Evolutionary conservation across 2,797 vertebrate species (phyloP).

Genomic region (Peromyscus aztecus): DNA sequence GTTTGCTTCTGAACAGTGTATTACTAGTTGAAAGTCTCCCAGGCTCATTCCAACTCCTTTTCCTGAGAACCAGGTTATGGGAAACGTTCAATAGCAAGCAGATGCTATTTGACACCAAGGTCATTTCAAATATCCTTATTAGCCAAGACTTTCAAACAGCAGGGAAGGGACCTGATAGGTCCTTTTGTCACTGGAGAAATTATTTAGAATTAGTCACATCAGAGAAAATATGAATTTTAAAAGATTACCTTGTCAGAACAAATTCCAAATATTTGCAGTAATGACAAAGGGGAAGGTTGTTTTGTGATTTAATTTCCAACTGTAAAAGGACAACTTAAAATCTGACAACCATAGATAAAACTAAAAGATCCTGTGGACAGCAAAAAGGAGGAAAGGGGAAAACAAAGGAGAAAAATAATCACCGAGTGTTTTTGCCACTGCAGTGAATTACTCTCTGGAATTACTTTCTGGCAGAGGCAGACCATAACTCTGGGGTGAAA

Average conservation of each 20-base stretch:
- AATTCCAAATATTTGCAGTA: conserved; percentile 61
- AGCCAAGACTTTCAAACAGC: conserved; percentile 16
- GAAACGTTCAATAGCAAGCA: neutral
- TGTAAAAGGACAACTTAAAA: conserved; percentile 58
- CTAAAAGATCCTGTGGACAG: conserved; percentile 6
- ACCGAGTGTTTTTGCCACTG: neutral
- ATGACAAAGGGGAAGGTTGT: conserved; percentile 42
- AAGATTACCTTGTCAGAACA: conserved; percentile 51
- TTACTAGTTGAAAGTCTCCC: neutral
- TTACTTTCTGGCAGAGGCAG: conserved; percentile 56
- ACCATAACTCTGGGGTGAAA: conserved; percentile 13
- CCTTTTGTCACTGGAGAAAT: conserved; percentile 45
- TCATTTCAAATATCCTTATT: conserved; percentile 7
- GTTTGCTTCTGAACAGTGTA: neutral
- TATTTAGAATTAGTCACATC: neutral
- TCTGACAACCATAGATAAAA: conserved; percentile 20
- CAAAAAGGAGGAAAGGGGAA: conserved; percentile 26
- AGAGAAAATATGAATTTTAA: conserved; percentile 49
- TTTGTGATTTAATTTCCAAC: conserved; percentile 62
- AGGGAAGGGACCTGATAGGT: neutral
- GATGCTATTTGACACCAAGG: conserved; percentile 6
- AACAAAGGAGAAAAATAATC: conserved; percentile 37
- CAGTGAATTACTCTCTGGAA: conserved; percentile 68
- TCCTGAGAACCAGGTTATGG: neutral
- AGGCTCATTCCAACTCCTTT: neutral